phyloP scores from a whole-genome alignment of 2,797 vertebrate species.

The Darevskia mixta region DNA sequence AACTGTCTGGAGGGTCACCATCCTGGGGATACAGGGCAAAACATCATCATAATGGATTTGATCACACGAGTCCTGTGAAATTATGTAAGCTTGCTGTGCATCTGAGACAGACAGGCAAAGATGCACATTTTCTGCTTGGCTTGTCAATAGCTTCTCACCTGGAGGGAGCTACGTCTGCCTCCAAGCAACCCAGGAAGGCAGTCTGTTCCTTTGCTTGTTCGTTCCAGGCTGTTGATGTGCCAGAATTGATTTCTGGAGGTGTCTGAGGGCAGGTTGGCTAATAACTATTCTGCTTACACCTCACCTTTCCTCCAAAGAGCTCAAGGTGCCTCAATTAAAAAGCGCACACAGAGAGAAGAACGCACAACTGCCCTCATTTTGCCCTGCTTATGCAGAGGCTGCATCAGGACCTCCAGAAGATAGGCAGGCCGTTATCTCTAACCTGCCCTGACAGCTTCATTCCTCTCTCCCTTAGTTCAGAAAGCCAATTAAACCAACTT shows the following conservation, averaged over 20 bases:
- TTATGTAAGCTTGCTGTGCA: background rate
- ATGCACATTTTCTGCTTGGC: too few species aligned
- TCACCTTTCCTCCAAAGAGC: background rate
- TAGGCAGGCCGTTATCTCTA: too few species aligned
- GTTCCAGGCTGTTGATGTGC: background rate
- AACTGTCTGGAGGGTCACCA: too few species aligned
- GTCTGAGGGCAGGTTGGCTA: background rate
- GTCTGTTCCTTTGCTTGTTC: background rate
- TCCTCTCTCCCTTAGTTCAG: background rate
- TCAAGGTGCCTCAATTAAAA: background rate
- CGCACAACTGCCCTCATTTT: background rate
- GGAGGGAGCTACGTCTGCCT: background rate
- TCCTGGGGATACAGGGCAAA: background rate
- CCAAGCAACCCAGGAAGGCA: background rate
- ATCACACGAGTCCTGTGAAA: too few species aligned
- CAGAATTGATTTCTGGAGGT: background rate
- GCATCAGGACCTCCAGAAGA: background rate
- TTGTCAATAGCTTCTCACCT: background rate
- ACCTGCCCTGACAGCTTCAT: background rate
- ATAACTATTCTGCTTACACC: background rate
- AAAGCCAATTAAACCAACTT: background rate
- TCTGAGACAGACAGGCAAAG: background rate
- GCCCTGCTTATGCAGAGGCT: background rate
- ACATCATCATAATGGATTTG: background rate
- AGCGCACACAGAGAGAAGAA: too few species aligned